Conservation (phyloP, 2,888 invertebrate genomes). For the Priocnemis perturbator region DNA sequence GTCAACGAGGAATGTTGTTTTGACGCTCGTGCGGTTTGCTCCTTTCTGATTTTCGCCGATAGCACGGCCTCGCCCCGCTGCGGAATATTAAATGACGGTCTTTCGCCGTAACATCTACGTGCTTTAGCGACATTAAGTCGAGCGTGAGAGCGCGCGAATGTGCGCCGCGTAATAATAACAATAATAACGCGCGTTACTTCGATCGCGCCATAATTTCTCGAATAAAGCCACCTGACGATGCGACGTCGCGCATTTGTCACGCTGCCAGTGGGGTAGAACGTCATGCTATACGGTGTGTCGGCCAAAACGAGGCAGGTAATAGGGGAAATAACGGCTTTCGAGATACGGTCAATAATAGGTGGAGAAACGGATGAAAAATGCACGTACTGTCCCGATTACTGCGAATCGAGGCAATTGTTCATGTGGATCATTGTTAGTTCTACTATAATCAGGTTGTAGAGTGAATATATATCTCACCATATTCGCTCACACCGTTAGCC, state of each 20-base stretch:
- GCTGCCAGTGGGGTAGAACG: slow-evolving; percentile 22
- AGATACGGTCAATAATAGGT: not conserved
- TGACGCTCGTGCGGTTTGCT: not conserved
- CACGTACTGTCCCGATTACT: too few relatives aligned
- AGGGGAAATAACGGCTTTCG: not conserved
- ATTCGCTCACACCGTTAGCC: too few relatives aligned
- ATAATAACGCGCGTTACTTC: slow-evolving; percentile 44
- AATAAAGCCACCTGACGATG: slow-evolving; percentile 47
- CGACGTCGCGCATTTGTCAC: slow-evolving; percentile 46
- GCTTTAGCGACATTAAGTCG: slow-evolving; percentile 50
- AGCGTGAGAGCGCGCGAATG: slow-evolving; percentile 24
- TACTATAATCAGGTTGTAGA: too few relatives aligned
- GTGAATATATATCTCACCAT: too few relatives aligned
- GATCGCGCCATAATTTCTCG: slow-evolving; percentile 45
- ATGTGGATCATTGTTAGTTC: too few relatives aligned
- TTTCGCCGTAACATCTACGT: slow-evolving; percentile 32
- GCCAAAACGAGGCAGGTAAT: too few relatives aligned
- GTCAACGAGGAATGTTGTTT: too few relatives aligned
- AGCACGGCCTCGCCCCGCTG: too few relatives aligned
- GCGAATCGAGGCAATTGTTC: too few relatives aligned
- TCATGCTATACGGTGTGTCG: slow-evolving; percentile 7
- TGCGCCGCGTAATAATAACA: slow-evolving; percentile 48
- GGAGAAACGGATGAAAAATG: not conserved
- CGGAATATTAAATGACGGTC: slow-evolving; percentile 45
- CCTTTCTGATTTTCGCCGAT: slow-evolving; percentile 20